Evolutionary conservation across 1,140 invertebrate genomes (phyloP).

Genomic region (Polypedilum pembai): DNA sequence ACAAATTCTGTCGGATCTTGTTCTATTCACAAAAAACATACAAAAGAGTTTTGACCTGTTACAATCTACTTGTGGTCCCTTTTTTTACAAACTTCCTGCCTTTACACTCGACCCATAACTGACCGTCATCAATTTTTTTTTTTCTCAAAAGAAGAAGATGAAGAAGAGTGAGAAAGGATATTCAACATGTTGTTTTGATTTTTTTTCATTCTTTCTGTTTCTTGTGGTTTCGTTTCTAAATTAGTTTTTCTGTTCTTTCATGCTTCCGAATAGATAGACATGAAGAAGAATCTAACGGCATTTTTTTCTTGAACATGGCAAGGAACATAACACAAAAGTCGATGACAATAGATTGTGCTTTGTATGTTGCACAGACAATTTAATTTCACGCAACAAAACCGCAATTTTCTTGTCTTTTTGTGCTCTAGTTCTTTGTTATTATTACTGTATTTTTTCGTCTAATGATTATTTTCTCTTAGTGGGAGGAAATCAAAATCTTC

Average conservation of each 20-base stretch:
- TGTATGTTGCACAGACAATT: constrained; percentile 22
- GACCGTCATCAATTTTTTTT: constrained; percentile 22
- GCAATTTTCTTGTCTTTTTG: constrained; percentile 15
- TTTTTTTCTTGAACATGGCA: not conserved
- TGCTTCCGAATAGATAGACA: not conserved
- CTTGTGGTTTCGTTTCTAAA: constrained; percentile 20
- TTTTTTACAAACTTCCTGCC: constrained; percentile 20
- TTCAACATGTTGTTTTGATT: constrained; percentile 28
- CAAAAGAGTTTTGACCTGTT: constrained; percentile 15
- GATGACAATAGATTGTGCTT: constrained; percentile 20
- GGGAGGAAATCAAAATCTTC: not conserved
- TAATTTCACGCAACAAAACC: constrained; percentile 27
- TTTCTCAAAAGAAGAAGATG: too few species aligned
- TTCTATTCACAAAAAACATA: not conserved
- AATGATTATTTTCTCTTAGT: not conserved
- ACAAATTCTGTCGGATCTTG: not conserved
- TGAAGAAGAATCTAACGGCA: not conserved
- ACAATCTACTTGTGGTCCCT: constrained; percentile 14
- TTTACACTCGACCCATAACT: constrained; percentile 9
- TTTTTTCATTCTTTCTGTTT: not conserved
- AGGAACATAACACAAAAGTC: not conserved
- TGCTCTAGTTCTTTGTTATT: constrained; percentile 11
- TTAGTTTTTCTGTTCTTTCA: not conserved
- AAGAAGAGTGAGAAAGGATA: not conserved
- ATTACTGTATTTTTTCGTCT: not conserved